Conservation (phyloP, 30 jellyfish, hydroid and myxozoan genomes). For the Phacellophora camtschatica region DNA sequence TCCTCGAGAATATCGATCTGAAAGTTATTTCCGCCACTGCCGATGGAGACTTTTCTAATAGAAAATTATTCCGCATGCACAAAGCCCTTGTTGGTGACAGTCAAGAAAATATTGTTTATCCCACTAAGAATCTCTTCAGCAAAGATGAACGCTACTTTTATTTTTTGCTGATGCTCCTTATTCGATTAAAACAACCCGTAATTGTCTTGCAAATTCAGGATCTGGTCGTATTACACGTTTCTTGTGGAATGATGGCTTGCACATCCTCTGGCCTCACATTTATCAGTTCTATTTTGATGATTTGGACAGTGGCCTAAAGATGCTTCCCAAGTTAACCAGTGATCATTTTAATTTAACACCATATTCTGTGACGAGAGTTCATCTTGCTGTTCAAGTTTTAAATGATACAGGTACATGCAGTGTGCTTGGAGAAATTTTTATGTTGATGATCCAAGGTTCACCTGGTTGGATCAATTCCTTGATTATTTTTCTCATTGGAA, state of each 20-base stretch:
- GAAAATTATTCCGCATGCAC: too few relatives aligned
- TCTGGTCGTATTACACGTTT: constrained; percentile 40
- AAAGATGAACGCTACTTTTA: too few relatives aligned
- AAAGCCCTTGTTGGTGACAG: too few relatives aligned
- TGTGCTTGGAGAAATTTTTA: constrained; percentile 11
- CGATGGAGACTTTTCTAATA: too few relatives aligned
- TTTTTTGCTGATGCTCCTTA: constrained; percentile 62
- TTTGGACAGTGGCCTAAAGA: constrained; percentile 60
- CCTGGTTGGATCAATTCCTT: too few relatives aligned
- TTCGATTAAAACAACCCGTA: constrained; percentile 58
- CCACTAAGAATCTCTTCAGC: too few relatives aligned
- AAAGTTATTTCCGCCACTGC: too few relatives aligned
- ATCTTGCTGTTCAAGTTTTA: constrained; percentile 56
- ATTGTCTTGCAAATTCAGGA: constrained; percentile 64
- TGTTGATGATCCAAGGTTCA: too few relatives aligned
- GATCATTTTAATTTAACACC: constrained; percentile 55
- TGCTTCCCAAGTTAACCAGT: constrained; percentile 61
- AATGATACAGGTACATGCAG: constrained; percentile 17
- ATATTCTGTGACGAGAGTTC: constrained; percentile 54
- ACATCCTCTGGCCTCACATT: constrained; percentile 58
- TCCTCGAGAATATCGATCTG: too few relatives aligned
- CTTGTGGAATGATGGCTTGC: constrained; percentile 66
- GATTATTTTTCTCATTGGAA: too few relatives aligned
- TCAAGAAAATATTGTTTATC: too few relatives aligned
- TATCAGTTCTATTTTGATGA: constrained; percentile 48